Conservation (phyloP, 2,888 invertebrate genomes). For the Cryptocephalus primarius region DNA sequence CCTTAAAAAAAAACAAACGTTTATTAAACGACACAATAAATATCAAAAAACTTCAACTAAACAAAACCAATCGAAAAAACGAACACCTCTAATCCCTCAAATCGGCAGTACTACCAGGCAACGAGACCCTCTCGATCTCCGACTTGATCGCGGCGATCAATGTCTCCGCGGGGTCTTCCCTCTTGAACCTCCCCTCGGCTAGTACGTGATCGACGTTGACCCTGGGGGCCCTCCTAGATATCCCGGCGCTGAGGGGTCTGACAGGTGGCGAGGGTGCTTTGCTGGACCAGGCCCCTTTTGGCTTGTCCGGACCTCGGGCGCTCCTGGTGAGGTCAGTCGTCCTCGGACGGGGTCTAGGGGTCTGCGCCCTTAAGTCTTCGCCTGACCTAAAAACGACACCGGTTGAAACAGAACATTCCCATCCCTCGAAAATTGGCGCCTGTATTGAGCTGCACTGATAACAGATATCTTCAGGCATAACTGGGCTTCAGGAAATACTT, state of each 20-base stretch:
- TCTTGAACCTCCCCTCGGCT: slow-evolving; percentile 46
- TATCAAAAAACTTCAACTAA: too few relatives aligned
- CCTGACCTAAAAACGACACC: slow-evolving; percentile 8
- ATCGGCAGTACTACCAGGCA: slow-evolving; percentile 34
- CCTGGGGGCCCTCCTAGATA: slow-evolving; percentile 41
- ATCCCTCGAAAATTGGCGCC: too few relatives aligned
- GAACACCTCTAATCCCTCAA: slow-evolving; percentile 15
- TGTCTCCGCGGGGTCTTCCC: slow-evolving; percentile 67
- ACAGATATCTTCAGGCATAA: too few relatives aligned
- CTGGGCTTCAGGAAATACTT: too few relatives aligned
- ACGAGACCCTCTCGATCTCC: slow-evolving; percentile 43
- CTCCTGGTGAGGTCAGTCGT: slow-evolving; percentile 30
- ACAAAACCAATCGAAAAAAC: too few relatives aligned
- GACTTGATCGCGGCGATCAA: slow-evolving; percentile 76
- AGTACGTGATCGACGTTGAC: slow-evolving; percentile 43
- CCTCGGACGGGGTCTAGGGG: slow-evolving; percentile 28
- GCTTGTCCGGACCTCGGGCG: slow-evolving; percentile 20
- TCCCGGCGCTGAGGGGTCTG: slow-evolving; percentile 55
- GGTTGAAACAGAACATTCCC: not conserved
- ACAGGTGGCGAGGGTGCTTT: slow-evolving; percentile 41
- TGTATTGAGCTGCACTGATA: too few relatives aligned
- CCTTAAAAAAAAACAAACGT: too few relatives aligned
- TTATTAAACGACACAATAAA: too few relatives aligned
- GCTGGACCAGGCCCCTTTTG: slow-evolving; percentile 43
- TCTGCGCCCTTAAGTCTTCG: slow-evolving; percentile 17